phyloP scores from a whole-genome alignment of 2,797 vertebrate genomes.

The Ammospiza maritima region DNA sequence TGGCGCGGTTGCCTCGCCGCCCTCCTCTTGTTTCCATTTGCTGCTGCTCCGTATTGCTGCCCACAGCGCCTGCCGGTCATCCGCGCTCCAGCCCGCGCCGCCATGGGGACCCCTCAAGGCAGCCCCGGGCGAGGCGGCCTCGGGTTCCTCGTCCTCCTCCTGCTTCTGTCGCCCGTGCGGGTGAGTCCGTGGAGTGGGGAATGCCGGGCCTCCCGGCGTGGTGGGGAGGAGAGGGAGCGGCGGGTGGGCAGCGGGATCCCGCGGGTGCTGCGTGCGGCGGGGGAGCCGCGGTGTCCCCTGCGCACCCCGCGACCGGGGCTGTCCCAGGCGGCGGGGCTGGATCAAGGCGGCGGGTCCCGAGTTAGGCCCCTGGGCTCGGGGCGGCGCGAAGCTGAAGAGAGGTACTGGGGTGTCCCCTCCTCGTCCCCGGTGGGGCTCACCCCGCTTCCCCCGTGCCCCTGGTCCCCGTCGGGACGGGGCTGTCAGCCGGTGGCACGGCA shows the following conservation, averaged over 20 bases:
- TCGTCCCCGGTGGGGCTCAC: not conserved
- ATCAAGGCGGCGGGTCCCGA: not conserved
- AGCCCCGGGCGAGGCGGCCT: not conserved
- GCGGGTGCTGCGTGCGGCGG: no score
- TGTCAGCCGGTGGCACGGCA: not conserved
- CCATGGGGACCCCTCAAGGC: not conserved
- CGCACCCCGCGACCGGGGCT: not conserved
- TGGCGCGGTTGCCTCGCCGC: not conserved
- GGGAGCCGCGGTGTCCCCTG: not conserved
- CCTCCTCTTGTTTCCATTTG: not conserved
- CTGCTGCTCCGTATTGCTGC: not conserved
- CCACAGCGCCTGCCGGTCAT: not conserved
- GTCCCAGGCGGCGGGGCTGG: not conserved
- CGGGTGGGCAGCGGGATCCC: not conserved
- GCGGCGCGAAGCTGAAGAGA: not conserved
- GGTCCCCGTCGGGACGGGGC: not conserved
- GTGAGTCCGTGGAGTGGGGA: conserved; percentile 10
- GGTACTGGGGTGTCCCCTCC: no score
- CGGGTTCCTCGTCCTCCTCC: not conserved
- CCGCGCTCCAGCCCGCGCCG: not conserved
- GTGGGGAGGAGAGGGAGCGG: not conserved
- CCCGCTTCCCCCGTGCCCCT: not conserved
- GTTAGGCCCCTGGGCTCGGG: not conserved
- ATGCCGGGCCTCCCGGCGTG: not conserved
- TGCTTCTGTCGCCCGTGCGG: conserved; percentile 11